Percentiles rank a stretch among this genome's conserved stretches.
Evolutionary conservation across 1,140 invertebrate genomes (phyloP).

Genomic region (Coptotermes formosanus): DNA sequence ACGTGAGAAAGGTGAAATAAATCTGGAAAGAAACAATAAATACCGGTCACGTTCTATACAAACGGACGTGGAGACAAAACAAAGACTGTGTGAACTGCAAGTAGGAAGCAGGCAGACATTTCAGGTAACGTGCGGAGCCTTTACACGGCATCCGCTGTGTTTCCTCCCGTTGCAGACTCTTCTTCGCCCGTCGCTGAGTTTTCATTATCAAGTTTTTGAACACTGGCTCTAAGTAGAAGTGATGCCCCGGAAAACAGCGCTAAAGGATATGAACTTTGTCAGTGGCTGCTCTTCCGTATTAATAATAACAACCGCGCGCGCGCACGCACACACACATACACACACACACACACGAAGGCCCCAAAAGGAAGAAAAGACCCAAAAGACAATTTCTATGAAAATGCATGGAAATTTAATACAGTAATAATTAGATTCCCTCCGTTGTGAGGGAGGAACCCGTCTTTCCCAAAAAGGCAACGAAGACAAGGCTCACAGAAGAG

Average conservation of each 20-base stretch:
- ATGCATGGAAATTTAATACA: slow-evolving; percentile 19
- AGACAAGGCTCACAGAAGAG: background rate
- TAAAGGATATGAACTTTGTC: slow-evolving; percentile 19
- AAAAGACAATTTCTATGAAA: slow-evolving; percentile 19
- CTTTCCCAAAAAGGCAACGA: background rate
- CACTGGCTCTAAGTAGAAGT: slow-evolving; percentile 5
- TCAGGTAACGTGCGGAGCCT: background rate
- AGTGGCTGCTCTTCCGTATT: background rate
- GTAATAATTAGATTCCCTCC: slow-evolving; percentile 12
- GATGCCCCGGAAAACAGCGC: slow-evolving; percentile 7
- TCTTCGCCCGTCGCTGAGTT: background rate
- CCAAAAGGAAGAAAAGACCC: background rate
- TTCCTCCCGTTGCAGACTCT: background rate
- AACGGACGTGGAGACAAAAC: too few species aligned
- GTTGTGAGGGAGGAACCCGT: background rate
- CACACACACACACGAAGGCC: background rate
- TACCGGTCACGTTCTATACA: too few species aligned
- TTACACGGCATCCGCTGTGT: background rate
- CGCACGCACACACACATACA: too few species aligned
- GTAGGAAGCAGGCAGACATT: background rate
- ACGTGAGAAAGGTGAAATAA: too few species aligned
- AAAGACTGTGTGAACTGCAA: background rate
- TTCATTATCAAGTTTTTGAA: slow-evolving; percentile 17
- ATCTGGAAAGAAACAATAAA: too few species aligned
- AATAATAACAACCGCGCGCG: background rate